phyloP scores from a whole-genome alignment of 1,140 invertebrate genomes.

The Yoshiicerus persimilis region DNA sequence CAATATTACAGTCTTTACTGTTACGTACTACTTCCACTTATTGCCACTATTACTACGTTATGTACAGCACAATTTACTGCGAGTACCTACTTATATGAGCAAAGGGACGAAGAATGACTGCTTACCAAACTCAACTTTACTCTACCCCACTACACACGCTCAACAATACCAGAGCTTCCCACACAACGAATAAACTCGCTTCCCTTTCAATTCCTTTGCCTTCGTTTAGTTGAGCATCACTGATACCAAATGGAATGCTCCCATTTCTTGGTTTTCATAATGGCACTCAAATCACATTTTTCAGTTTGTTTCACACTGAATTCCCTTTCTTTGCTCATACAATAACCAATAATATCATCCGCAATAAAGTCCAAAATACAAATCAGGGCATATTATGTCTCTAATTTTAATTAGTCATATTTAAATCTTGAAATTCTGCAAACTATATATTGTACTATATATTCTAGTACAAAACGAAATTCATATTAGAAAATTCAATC shows the following conservation, averaged over 20 bases:
- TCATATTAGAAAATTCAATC: too few species aligned
- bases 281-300: constrained; percentile 3
- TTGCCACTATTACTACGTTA: neutral
- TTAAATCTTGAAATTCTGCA: too few species aligned
- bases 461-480: too few species aligned
- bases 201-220: neutral
- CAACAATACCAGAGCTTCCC: neutral
- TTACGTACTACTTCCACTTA: neutral
- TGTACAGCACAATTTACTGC: neutral
- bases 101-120: neutral
- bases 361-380: too few species aligned
- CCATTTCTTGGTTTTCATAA: constrained; percentile 28
- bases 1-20: neutral
- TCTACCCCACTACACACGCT: neutral
- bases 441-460: too few species aligned
- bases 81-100: neutral
- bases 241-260: neutral
- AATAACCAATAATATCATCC: too few species aligned
- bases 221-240: neutral
- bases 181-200: neutral
- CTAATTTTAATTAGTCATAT: too few species aligned
- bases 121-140: neutral
- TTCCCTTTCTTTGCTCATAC: neutral
- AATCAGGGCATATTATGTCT: too few species aligned
- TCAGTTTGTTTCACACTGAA: neutral